These are phyloP conservation scores for Glaucopsyche alexis DNA, from an alignment of 2,888 invertebrate genomes.

Conservation along the genomic window DNA sequence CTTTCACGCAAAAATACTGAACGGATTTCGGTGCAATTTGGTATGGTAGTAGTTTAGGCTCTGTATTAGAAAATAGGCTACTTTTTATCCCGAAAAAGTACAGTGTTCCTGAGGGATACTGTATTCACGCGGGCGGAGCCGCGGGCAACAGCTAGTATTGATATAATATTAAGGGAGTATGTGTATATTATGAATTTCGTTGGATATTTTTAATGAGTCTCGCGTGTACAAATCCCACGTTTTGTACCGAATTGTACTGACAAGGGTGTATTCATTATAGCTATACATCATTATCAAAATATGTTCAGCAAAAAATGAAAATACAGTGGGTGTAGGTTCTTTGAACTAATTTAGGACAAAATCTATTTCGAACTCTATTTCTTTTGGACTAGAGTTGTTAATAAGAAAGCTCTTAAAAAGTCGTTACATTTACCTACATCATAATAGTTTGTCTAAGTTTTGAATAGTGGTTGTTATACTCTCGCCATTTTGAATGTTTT, in stretches of 20 bases:
- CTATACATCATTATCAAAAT: slow-evolving; percentile 66
- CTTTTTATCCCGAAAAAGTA: too few species aligned
- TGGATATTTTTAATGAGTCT: not conserved
- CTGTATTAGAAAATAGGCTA: too few species aligned
- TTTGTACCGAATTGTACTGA: slow-evolving; percentile 39
- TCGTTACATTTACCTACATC: slow-evolving; percentile 2
- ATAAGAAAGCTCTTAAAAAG: not conserved
- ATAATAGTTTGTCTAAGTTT: not conserved
- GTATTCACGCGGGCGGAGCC: too few species aligned
- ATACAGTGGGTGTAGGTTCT: slow-evolving; percentile 59
- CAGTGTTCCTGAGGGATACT: too few species aligned
- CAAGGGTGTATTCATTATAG: slow-evolving; percentile 54
- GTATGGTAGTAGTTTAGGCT: too few species aligned
- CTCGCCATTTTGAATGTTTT: slow-evolving; percentile 11
- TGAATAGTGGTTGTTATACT: not conserved
- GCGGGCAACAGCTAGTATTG: too few species aligned
- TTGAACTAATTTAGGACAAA: slow-evolving; percentile 49
- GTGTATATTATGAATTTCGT: not conserved
- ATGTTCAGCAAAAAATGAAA: slow-evolving; percentile 59
- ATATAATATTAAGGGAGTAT: too few species aligned
- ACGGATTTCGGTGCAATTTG: too few species aligned
- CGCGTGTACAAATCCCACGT: slow-evolving; percentile 1
- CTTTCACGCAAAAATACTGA: too few species aligned
- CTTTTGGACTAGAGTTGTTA: not conserved
- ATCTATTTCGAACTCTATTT: not conserved